A percentile compares a stretch with the other conserved stretches of the same genome.
Evolutionary conservation across 2,888 invertebrate genomes (phyloP).

Genomic region (Leptothorax acervorum): DNA sequence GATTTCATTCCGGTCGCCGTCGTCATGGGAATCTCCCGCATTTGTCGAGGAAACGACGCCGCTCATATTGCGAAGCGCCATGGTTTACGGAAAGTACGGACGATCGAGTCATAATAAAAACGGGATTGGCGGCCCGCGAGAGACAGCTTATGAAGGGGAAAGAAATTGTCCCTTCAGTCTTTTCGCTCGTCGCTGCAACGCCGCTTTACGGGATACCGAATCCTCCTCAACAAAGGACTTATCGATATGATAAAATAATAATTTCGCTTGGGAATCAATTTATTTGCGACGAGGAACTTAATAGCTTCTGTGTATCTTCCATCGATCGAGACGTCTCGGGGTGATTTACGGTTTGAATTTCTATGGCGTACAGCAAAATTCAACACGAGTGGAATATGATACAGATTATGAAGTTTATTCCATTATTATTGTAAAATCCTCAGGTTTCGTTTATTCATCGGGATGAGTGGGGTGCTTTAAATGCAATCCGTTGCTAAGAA

Average conservation of each 20-base stretch:
- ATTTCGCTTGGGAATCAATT: constrained; percentile 17
- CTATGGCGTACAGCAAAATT: not conserved
- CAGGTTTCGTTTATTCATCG: not conserved
- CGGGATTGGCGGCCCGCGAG: constrained; percentile 68
- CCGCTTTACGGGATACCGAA: not conserved
- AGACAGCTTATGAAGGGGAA: constrained; percentile 57
- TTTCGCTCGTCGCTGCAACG: constrained; percentile 2
- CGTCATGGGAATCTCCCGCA: constrained; percentile 52
- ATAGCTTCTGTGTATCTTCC: not conserved
- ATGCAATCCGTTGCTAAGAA: not conserved
- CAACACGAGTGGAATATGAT: not conserved
- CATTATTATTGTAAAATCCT: not conserved
- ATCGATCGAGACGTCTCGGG: not conserved
- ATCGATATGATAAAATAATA: constrained; percentile 32
- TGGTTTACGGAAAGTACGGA: constrained; percentile 56
- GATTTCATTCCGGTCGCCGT: constrained; percentile 61
- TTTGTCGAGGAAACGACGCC: constrained; percentile 59
- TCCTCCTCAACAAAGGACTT: not conserved
- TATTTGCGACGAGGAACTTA: constrained; percentile 4
- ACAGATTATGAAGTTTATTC: not conserved
- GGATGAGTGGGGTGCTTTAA: not conserved
- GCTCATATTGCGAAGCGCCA: constrained; percentile 43
- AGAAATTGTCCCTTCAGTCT: constrained; percentile 59
- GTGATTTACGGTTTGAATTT: not conserved
- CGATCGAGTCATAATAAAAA: constrained; percentile 73